Conservation (phyloP, 1,140 invertebrate genomes). For the Nomia melanderi region DNA sequence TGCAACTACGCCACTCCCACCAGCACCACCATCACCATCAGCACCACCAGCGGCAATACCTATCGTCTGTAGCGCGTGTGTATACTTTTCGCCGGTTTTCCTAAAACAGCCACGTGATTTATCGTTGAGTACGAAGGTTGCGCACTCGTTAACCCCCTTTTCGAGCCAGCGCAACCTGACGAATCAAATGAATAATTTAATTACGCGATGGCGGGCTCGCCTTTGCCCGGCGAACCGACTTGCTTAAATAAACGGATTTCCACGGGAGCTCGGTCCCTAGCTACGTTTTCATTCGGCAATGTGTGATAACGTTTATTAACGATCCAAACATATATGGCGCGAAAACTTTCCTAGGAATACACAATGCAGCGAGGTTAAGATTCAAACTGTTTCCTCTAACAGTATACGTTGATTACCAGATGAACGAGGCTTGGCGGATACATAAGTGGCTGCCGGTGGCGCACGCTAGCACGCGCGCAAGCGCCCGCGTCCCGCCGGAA, state of each 20-base stretch:
- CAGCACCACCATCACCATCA: too few relatives aligned
- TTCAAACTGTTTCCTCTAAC: too few relatives aligned
- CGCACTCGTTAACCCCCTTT: conserved; percentile 40
- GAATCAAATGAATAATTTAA: conserved; percentile 22
- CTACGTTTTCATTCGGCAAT: background rate
- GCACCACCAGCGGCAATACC: conserved; percentile 45
- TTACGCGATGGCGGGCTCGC: background rate
- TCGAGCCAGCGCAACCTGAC: background rate
- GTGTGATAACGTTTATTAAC: too few relatives aligned
- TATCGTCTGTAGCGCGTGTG: conserved; percentile 45
- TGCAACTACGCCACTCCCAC: conserved; percentile 44
- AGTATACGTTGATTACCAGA: too few relatives aligned
- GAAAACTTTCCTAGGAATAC: too few relatives aligned
- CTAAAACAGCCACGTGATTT: conserved; percentile 58
- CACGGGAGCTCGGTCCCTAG: background rate
- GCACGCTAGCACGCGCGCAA: too few relatives aligned
- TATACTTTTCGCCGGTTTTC: conserved; percentile 49
- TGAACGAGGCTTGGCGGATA: background rate
- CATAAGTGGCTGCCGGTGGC: too few relatives aligned
- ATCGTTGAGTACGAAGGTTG: conserved; percentile 39
- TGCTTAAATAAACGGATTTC: background rate
- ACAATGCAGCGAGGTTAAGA: too few relatives aligned
- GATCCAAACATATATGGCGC: background rate
- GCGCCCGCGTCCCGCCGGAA: background rate
- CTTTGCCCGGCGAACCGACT: background rate